These are phyloP conservation scores for Seira musarum DNA, from an alignment of 2,888 invertebrate genomes.

Conservation along the genomic window DNA sequence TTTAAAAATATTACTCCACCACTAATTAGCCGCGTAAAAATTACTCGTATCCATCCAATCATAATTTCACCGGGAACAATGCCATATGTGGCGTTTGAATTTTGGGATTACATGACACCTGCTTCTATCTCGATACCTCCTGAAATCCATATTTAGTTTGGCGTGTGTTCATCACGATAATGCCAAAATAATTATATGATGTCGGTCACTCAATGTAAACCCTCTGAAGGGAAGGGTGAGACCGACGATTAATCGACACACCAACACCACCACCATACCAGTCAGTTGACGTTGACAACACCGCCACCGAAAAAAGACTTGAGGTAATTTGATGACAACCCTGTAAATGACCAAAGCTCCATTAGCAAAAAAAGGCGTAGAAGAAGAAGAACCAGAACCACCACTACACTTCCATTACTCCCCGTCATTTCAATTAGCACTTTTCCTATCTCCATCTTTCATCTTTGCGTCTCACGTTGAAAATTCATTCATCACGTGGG, in stretches of 20 bases:
- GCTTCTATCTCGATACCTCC: conserved; percentile 8
- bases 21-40: background rate
- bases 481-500: too few relatives aligned
- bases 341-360: conserved; percentile 23
- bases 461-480: background rate
- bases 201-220: background rate
- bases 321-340: too few relatives aligned
- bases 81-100: conserved; percentile 46
- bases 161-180: too few relatives aligned
- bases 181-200: too few relatives aligned
- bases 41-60: conserved; percentile 23
- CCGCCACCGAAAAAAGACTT: background rate
- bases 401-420: too few relatives aligned
- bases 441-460: conserved; percentile 31
- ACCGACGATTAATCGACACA: conserved; percentile 9
- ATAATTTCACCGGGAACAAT: conserved; percentile 22
- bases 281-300: conserved; percentile 36
- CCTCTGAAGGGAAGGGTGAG: conserved; percentile 8
- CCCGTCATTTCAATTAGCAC: conserved; percentile 47
- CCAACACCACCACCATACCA: too few relatives aligned
- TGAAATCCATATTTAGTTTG: background rate
- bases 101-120: conserved; percentile 49
- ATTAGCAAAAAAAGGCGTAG: conserved; percentile 29
- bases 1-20: too few relatives aligned
- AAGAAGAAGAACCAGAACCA: too few relatives aligned